Evolutionary conservation across 2,113 vertebrate genomes (phyloP), one percentile per base, ranked within the genome.

Genomic region (Zapornia atra): DNA sequence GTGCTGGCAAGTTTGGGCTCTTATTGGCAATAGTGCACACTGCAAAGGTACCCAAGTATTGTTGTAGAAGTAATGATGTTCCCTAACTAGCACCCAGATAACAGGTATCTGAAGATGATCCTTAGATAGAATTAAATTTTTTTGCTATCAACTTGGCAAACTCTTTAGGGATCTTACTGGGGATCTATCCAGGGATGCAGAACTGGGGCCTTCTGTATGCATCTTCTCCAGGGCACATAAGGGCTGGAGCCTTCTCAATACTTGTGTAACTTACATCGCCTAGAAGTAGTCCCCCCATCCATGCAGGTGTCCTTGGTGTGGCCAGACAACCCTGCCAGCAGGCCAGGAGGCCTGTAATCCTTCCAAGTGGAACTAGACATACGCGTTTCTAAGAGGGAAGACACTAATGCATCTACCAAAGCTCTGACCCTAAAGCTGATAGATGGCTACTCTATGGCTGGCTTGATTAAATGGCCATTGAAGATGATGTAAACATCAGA

Each of bases 401-500:
- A 25, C 33, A 5, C 29, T 20, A 70, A 54, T 8, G 59, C 50
- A 17, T 3, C 25, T 38, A 29, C 42, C 71, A 72, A 69, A 86
- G 89, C 56, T 38, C 11, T 2, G 4, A 53, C 34, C 36, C 19
- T 9, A 17, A 59, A n/a, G 48, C n/a, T 2, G 8, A 4, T 8
- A 24, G 25, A 36, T 5, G 16, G 21, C 83, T 95, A 98, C 92
- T 98, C 98, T 22, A 95, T 2, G 2, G 96, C 95, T 0, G 98
- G 98, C 60, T 98, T 98, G 95, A 99, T 96, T 90, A 99, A 97
- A 89, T 99, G 98, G 40, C 98, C 98, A 0, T 98, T 99, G 96
- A 99, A 99, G 92, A 98, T 98, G 90, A 99, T 94, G 88, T 98
- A 99, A 78, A 98, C 94, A 38, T 99, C 98, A 4, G 98, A 97